Percentiles rank a stretch among this genome's conserved stretches.
Evolutionary conservation across 2,888 invertebrate species (phyloP).

Genomic region (Stomorhina lunata): DNA sequence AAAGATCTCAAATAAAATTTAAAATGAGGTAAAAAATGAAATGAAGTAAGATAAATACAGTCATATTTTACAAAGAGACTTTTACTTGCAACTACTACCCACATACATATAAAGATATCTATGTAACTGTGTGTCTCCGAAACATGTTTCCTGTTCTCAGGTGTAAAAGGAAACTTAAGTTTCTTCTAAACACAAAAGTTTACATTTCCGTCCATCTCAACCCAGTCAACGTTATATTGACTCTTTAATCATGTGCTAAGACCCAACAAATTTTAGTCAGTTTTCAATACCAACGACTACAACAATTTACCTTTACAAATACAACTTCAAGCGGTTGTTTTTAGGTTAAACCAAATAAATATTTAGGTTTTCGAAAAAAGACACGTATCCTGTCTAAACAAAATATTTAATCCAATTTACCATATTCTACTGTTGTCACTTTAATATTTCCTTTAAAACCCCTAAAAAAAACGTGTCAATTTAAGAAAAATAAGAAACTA

Average conservation of each 20-base stretch:
- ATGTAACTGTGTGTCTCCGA: too few species aligned
- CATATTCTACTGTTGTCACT: not conserved
- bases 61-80: not conserved
- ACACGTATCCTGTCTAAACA: not conserved
- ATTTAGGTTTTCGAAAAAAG: not conserved
- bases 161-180: too few species aligned
- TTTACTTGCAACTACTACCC: too few species aligned
- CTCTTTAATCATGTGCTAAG: not conserved
- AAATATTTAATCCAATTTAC: constrained; percentile 2
- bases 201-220: too few species aligned
- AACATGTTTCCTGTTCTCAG: too few species aligned
- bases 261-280: not conserved
- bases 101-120: too few species aligned
- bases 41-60: not conserved
- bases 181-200: too few species aligned
- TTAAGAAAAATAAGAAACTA: not conserved
- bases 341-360: not conserved
- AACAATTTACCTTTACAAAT: not conserved
- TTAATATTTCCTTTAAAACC: not conserved
- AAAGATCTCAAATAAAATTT: not conserved
- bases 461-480: not conserved
- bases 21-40: not conserved
- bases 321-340: not conserved
- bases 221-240: too few species aligned
- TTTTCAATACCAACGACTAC: not conserved